Evolutionary conservation across 2,797 vertebrate genomes (phyloP).

Genomic region (Todus mexicanus): DNA sequence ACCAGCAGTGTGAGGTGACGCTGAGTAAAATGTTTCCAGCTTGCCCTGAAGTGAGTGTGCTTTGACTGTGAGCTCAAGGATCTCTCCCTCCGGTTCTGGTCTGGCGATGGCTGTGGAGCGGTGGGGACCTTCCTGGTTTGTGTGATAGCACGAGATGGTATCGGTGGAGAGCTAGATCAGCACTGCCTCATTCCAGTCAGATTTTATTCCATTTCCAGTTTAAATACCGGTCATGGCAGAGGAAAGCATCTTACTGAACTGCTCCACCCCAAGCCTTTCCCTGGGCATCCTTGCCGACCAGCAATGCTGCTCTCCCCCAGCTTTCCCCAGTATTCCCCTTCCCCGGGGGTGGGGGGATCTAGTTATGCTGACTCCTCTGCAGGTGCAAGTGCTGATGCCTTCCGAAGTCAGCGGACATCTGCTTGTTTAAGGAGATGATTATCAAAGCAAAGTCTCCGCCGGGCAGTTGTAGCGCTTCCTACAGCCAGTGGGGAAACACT

Average conservation of each 20-base stretch:
- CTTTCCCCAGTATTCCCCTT: neutral
- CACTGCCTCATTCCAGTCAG: neutral
- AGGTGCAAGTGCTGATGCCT: neutral
- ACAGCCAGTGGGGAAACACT: neutral
- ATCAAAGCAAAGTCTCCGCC: neutral
- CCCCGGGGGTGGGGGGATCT: accelerated
- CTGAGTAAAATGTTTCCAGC: neutral
- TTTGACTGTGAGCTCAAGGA: neutral
- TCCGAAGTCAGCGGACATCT: neutral
- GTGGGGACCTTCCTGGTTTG: neutral
- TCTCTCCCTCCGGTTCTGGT: neutral
- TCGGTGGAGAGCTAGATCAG: neutral
- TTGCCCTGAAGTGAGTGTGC: neutral
- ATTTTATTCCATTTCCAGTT: neutral
- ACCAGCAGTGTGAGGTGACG: neutral
- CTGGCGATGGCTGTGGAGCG: neutral
- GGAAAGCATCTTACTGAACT: neutral
- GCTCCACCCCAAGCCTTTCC: neutral
- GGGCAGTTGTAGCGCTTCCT: neutral
- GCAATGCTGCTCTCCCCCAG: neutral
- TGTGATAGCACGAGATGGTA: accelerated
- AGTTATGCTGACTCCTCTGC: neutral
- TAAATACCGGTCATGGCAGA: neutral
- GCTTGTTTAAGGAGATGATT: constrained; percentile 8
- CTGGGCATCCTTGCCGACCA: neutral